These are phyloP conservation scores for Mallotus villosus DNA, from an alignment of 2,797 vertebrate species.

Conservation along the genomic window DNA sequence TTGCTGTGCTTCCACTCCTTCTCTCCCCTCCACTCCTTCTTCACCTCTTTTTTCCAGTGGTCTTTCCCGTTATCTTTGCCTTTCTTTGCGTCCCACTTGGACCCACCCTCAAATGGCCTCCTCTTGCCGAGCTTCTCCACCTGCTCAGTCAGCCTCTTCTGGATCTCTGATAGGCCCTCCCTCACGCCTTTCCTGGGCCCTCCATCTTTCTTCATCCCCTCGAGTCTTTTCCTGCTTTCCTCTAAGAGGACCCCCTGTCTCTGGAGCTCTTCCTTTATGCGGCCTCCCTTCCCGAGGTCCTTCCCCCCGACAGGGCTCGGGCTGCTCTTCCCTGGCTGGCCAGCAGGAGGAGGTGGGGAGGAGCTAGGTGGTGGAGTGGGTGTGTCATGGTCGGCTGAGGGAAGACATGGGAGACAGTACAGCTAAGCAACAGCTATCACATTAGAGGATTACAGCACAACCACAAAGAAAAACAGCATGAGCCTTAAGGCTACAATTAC, in stretches of 20 bases:
- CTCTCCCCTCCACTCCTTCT: slow-evolving; percentile 53
- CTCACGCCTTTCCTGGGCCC: slow-evolving; percentile 57
- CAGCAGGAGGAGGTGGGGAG: slow-evolving; percentile 37
- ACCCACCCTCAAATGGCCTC: slow-evolving; percentile 53
- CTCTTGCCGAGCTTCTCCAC: slow-evolving; percentile 68
- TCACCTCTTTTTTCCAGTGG: slow-evolving; percentile 65
- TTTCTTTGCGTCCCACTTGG: slow-evolving; percentile 59
- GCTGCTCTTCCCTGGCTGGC: slow-evolving; percentile 26
- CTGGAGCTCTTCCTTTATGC: slow-evolving; percentile 62
- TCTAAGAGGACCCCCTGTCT: slow-evolving; percentile 70
- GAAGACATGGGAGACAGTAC: slow-evolving; percentile 45
- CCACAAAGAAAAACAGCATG: not conserved
- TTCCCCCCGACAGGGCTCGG: slow-evolving; percentile 45
- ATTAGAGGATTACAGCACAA: not conserved
- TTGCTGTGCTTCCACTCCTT: slow-evolving; percentile 60
- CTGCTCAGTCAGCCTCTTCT: slow-evolving; percentile 69
- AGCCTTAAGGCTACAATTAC: too few species aligned
- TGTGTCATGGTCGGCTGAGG: slow-evolving; percentile 47
- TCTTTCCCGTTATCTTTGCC: slow-evolving; percentile 47
- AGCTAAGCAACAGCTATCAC: slow-evolving; percentile 47
- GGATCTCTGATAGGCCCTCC: slow-evolving; percentile 69
- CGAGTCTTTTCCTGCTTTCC: slow-evolving; percentile 69
- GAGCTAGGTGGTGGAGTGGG: slow-evolving; percentile 28
- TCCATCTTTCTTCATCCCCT: slow-evolving; percentile 64
- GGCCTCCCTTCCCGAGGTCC: slow-evolving; percentile 26